These are phyloP conservation scores for Agelas oroides DNA, from an alignment of 37 sponge, comb jelly and placozoan species.

Conservation along the genomic window DNA sequence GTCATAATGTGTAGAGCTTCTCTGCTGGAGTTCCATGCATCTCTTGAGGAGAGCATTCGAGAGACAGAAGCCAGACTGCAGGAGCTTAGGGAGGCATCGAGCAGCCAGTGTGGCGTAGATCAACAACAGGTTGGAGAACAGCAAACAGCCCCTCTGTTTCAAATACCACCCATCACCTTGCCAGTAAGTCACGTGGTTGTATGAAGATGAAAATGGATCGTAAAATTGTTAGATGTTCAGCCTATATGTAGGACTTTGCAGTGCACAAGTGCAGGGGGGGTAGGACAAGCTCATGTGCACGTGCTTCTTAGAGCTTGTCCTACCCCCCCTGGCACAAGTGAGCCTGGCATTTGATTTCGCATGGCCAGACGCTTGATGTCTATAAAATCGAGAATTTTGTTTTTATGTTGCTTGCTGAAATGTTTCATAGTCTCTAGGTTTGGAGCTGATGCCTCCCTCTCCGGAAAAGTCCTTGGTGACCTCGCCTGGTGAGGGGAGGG, in stretches of 20 bases:
- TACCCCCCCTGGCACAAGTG: too few relatives aligned
- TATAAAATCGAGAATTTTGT: too few relatives aligned
- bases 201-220: too few relatives aligned
- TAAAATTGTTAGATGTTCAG: too few relatives aligned
- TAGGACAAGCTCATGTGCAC: too few relatives aligned
- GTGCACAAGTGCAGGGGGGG: too few relatives aligned
- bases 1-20: slow-evolving; percentile 22
- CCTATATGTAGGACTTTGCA: too few relatives aligned
- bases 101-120: not conserved
- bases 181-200: slow-evolving; percentile 8
- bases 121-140: not conserved
- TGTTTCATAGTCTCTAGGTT: slow-evolving; percentile 32
- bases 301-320: too few relatives aligned
- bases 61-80: not conserved
- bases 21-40: not conserved
- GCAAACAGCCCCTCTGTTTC: not conserved
- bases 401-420: too few relatives aligned
- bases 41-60: slow-evolving; percentile 4
- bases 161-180: slow-evolving; percentile 10
- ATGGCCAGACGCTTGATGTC: too few relatives aligned
- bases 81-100: not conserved
- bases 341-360: too few relatives aligned
- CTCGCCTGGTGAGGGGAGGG: not conserved
- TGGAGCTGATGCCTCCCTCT: slow-evolving; percentile 56
- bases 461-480: slow-evolving; percentile 17